Evolutionary conservation across 2,113 vertebrate species (phyloP).

Genomic region (Neolamprologus falcicula): DNA sequence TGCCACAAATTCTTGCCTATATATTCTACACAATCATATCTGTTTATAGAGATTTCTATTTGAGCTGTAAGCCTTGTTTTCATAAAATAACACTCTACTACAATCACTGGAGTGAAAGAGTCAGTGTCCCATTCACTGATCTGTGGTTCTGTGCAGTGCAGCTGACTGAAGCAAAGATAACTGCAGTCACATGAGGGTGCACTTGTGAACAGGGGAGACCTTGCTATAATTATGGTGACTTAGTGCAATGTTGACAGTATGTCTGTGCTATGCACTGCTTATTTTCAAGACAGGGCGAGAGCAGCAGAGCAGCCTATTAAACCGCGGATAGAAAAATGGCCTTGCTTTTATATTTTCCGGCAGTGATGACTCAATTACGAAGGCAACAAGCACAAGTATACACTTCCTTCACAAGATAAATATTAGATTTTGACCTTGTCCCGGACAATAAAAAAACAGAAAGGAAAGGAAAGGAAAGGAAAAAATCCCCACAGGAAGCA

Average conservation of each 20-base stretch:
- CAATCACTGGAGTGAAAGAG: background rate
- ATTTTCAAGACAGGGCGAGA: constrained; percentile 35
- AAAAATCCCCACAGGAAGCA: constrained; percentile 20
- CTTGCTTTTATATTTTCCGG: background rate
- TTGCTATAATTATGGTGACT: constrained; percentile 34
- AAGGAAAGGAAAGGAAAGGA: background rate
- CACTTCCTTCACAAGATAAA: constrained; percentile 48
- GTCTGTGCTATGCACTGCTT: constrained; percentile 22
- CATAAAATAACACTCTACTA: background rate
- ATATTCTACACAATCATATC: background rate
- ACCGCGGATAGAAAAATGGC: constrained; percentile 6
- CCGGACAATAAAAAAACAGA: constrained; percentile 3
- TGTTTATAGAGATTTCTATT: background rate
- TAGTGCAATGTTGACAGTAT: constrained; percentile 28
- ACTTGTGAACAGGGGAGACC: constrained; percentile 13
- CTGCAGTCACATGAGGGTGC: constrained; percentile 27
- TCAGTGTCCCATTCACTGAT: background rate
- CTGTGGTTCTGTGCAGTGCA: background rate
- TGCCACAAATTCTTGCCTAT: background rate
- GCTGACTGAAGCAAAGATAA: constrained; percentile 23
- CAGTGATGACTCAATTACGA: constrained; percentile 40
- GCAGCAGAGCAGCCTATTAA: constrained; percentile 9
- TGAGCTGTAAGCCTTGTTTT: background rate
- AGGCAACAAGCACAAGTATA: constrained; percentile 21
- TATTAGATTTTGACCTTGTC: constrained; percentile 57